Base-by-base conservation (phyloP, 2,113 vertebrate genomes). In the Caranx melampygus region DNA sequence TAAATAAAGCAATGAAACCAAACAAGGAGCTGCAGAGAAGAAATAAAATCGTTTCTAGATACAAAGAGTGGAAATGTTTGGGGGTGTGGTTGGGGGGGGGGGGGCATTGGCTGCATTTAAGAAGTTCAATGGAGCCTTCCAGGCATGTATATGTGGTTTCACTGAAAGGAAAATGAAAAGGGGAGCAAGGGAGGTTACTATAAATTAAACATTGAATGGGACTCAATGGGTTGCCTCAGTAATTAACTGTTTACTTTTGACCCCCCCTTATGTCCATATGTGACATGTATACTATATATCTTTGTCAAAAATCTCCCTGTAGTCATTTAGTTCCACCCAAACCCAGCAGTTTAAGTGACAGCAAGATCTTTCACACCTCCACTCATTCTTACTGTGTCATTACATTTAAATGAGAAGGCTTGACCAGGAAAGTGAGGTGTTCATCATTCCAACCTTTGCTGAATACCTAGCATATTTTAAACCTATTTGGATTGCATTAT, bases 1-100 rank as follows among this genome's bases (percentile, higher is more conserved):
- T 84, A 85, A 75, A 83, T 81, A 84, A 75, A 84, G 71, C 40
- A 75, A 40, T 74, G 69, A 81, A 83, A 82, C 16, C 21, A 15
- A 68, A 52, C 68, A 4, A 35, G 61, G 12, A 85, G 76, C n/a
- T 59, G 40, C 40, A 44, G 44, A n/a, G 11, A 78, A 65, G n/a
- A 63, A 62, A 79, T 71, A 20, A 71, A 85, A 75, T 54, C 59
- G 57, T 26, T 58, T 37, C 26, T 13, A 6, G 35, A 42, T 64
- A 74, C 26, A 33, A 70, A 3, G 6, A 78, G 16, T n/a, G 18
- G 20, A 20, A 59, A 44, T 59, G 52, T 51, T 51, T n/a, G n/a
- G 55, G 72, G 70, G 37, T 77, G 55, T 49, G 52, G 57, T 5
- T 77, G 57, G 45, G 40, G n/a, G 47, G 26, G 26, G 26, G 26